Evolutionary conservation across 2,888 invertebrate species (phyloP), one percentile per base, ranked within the genome.

Genomic region (Plagodis dolabraria): DNA sequence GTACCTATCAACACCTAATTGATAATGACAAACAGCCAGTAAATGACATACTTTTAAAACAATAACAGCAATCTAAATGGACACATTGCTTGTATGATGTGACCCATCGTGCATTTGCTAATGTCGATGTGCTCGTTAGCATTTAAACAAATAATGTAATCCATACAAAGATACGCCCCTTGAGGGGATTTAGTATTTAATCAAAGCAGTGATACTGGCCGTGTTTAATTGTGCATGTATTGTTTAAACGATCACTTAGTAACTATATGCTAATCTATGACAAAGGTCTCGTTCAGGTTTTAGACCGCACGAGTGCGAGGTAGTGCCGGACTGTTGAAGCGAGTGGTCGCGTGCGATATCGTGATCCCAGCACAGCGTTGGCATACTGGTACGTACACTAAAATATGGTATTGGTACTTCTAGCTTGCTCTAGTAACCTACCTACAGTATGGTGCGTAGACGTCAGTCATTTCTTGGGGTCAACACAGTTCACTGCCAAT

Each of bases 401-500:
- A 59, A 60, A 55, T 55, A 60, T 22, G 22, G 51, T 47, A 45
- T 44, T 51, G 52, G 55, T 62, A 71, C 69, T 75, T 68, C 69
- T 67, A 67, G 60, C 60, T 62, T 72, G 76, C 69, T 77, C 77
- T 70, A 77, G 70, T 82, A 82, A 77, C 76, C 76, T 72, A 79
- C 71, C 76, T 77, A 73, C 69, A 62, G 57, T 68, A 67, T 66
- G 71, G 65, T 60, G 64, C 73, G 69, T 69, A 43, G 12, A 52
- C 53, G 49, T n/a, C 46, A 9, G 42, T 38, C 56, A 66, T 60
- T 63, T 63, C 69, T 69, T 67, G 78, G 74, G 82, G 80, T 82
- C 83, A 79, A 76, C 75, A 76, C 78, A 78, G 86, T 80, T 88
- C 87, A 86, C 77, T 79, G 79, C 73, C 80, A 78, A 75, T 70